phyloP scores from a whole-genome alignment of 1,140 invertebrate genomes.

The Halyomorpha halys region DNA sequence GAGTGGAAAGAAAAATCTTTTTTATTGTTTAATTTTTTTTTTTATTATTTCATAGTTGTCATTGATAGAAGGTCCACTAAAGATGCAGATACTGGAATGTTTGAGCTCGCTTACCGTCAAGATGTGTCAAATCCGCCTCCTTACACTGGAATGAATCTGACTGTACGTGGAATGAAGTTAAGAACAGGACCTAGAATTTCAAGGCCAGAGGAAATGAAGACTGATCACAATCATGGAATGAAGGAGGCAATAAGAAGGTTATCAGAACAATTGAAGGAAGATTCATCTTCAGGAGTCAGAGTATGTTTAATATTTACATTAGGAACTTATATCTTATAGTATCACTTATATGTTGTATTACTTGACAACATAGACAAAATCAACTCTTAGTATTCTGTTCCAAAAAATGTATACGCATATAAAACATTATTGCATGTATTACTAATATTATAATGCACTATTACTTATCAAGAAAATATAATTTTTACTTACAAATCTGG shows the following conservation, averaged over 20 bases:
- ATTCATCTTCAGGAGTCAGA: background rate
- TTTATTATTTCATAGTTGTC: constrained; percentile 54
- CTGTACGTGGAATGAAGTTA: constrained; percentile 49
- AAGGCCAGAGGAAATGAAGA: background rate
- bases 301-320: background rate
- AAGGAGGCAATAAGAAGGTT: constrained; percentile 1
- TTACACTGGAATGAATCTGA: constrained; percentile 68
- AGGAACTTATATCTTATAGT: too few relatives aligned
- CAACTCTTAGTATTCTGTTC: too few relatives aligned
- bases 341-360: too few relatives aligned
- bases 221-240: background rate
- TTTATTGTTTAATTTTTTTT: too few relatives aligned
- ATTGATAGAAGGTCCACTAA: constrained; percentile 68
- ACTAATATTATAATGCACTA: too few relatives aligned
- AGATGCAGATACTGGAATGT: constrained; percentile 71
- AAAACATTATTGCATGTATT: too few relatives aligned
- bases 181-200: background rate
- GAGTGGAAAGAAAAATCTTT: too few relatives aligned
- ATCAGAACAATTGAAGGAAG: background rate
- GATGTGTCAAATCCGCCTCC: constrained; percentile 63
- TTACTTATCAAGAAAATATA: too few relatives aligned
- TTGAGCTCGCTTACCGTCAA: constrained; percentile 73
- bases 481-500: too few relatives aligned
- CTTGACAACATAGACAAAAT: too few relatives aligned
- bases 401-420: too few relatives aligned